phyloP scores from a whole-genome alignment of 1,140 invertebrate genomes.

The Rhyzopertha dominica region DNA sequence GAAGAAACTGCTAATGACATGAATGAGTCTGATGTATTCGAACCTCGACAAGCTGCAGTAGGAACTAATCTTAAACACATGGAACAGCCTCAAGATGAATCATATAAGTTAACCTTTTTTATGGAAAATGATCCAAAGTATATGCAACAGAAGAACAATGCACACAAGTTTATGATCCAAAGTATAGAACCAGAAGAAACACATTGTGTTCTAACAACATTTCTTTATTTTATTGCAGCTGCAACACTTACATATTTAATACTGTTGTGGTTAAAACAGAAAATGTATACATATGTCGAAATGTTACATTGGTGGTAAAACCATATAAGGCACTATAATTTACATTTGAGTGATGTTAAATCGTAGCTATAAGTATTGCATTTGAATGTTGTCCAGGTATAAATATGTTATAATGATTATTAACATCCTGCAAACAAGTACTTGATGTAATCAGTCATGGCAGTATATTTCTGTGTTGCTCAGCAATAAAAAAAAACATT shows the following conservation, averaged over 20 bases:
- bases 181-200: constrained; percentile 31
- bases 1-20: constrained; percentile 20
- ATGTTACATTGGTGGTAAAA: constrained; percentile 43
- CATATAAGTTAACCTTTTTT: constrained; percentile 39
- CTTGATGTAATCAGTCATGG: not conserved
- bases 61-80: constrained; percentile 15
- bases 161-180: constrained; percentile 18
- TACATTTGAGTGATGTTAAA: constrained; percentile 9
- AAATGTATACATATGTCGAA: constrained; percentile 41
- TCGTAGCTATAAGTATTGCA: not conserved
- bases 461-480: constrained; percentile 11
- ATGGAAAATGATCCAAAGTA: constrained; percentile 29
- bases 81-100: constrained; percentile 20
- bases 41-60: constrained; percentile 22
- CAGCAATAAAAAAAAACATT: constrained; percentile 8
- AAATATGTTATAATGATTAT: constrained; percentile 3
- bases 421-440: constrained; percentile 1
- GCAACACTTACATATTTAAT: constrained; percentile 42
- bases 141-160: constrained; percentile 21
- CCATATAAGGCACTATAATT: not conserved
- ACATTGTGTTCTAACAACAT: constrained; percentile 40
- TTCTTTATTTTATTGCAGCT: constrained; percentile 44
- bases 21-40: too few species aligned
- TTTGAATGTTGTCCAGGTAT: not conserved
- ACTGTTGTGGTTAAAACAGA: constrained; percentile 43